Conservation (phyloP, 2,113 vertebrate species). For the Bettongia penicillata region DNA sequence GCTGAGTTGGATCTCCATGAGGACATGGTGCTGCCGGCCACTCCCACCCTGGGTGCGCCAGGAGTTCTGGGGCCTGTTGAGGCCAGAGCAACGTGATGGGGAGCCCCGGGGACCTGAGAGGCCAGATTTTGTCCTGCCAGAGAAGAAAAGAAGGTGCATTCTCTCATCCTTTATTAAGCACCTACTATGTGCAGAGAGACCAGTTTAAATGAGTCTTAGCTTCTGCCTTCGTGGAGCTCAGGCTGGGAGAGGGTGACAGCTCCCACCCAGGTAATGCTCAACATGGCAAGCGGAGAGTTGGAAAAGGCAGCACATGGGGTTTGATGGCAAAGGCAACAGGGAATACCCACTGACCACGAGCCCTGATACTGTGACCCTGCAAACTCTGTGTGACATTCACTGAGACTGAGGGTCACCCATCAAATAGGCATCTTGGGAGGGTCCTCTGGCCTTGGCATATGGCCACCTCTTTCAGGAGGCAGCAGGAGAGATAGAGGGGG, state of each 20-base stretch:
- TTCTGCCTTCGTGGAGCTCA: not conserved
- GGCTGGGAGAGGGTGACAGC: too few relatives aligned
- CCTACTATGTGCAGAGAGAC: not conserved
- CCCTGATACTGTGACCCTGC: not conserved
- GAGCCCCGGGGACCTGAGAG: constrained; percentile 84
- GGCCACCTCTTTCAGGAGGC: not conserved
- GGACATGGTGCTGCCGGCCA: constrained; percentile 89
- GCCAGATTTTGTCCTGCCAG: constrained; percentile 70
- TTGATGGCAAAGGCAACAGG: not conserved
- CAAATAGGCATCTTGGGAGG: too few relatives aligned
- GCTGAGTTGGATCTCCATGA: constrained; percentile 95
- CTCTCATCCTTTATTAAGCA: not conserved
- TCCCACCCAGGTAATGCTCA: not conserved
- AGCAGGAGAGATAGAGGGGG: not conserved
- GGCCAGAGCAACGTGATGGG: constrained; percentile 86
- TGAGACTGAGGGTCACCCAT: not conserved
- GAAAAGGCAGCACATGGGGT: too few relatives aligned
- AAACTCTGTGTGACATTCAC: not conserved
- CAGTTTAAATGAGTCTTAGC: too few relatives aligned
- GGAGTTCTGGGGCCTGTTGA: constrained; percentile 92
- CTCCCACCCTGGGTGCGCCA: constrained; percentile 92
- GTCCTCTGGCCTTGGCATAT: not conserved
- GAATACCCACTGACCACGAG: not conserved
- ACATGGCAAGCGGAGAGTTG: rapidly evolving
- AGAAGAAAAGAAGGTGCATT: not conserved